Base-by-base conservation (phyloP, 2,888 invertebrate species). In the Alsophila aescularia region DNA sequence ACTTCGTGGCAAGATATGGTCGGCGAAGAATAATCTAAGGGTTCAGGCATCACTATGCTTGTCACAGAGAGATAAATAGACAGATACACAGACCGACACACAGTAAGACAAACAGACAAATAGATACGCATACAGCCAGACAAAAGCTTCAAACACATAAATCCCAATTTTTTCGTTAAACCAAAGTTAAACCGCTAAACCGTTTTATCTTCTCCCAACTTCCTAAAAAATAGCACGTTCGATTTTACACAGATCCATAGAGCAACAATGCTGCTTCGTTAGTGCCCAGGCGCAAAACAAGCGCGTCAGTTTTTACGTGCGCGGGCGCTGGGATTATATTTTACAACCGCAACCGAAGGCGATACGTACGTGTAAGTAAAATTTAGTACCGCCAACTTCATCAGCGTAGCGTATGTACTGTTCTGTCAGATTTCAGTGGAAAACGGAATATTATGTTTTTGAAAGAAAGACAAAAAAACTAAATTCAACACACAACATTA, bases 231-330 rank as follows among this genome's bases (percentile, higher is more conserved):
- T 58, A 56, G 71, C 69, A 61, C 67, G 75, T 82, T 80, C 77
- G 77, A 83, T 77, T 85, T 84, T 77, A 80, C 78, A 69, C 75
- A 75, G 76, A 82, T 77, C 79, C 73, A 74, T 78, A 78, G 69
- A 70, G 64, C 83, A 81, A 85, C 85, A 90, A 90, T 89, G 80
- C 76, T 47, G 64, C 81, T 89, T 90, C 90, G 88, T 90, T 90
- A 90, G 85, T 62, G 70, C 70, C 70, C 73, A 60, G 61, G 69
- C 70, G 72, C 73, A 60, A 70, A 75, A 73, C 79, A 76, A 43
- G 68, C 75, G 69, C 79, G 75, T 74, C 69, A 79, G 81, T 86
- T 87, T 87, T 86, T 87, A 77, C 59, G 54, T 70, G 66, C 62
- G 71, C 69, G 63, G 66, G 69, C 73, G 48, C 52, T n/a, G 32